phyloP scores from a whole-genome alignment of 1,140 invertebrate genomes.

The Limonius californicus region DNA sequence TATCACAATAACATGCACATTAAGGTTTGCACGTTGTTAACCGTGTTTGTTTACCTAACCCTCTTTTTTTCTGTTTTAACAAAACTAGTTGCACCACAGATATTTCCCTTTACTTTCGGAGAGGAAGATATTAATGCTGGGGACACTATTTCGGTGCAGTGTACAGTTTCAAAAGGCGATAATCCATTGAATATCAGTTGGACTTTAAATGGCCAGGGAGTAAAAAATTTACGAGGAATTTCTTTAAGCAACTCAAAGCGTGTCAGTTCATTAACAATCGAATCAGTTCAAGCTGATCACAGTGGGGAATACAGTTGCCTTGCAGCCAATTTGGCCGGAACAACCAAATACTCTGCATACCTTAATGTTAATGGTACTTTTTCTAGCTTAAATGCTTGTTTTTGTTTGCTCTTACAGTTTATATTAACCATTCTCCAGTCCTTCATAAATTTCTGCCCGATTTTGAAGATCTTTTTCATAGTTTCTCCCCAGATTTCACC shows the following conservation, averaged over 20 bases:
- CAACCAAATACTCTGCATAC: constrained; percentile 48
- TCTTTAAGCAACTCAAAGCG: constrained; percentile 63
- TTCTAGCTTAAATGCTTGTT: background rate
- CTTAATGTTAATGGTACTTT: constrained; percentile 57
- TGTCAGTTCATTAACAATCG: constrained; percentile 67
- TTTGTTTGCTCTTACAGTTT: constrained; percentile 8
- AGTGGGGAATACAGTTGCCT: constrained; percentile 71
- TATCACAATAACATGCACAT: background rate
- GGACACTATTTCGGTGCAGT: constrained; percentile 56
- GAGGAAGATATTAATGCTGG: constrained; percentile 63
- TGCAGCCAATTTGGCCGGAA: constrained; percentile 62
- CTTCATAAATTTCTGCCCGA: background rate
- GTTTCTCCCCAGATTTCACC: constrained; percentile 25
- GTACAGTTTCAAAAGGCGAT: constrained; percentile 66
- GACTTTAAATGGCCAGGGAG: constrained; percentile 46
- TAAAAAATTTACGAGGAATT: constrained; percentile 53
- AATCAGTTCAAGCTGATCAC: constrained; percentile 63
- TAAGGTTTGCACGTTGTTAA: background rate
- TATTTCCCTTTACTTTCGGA: constrained; percentile 62
- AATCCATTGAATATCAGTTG: constrained; percentile 61
- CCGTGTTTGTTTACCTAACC: background rate
- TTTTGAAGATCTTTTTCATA: constrained; percentile 8
- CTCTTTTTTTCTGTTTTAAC: constrained; percentile 10
- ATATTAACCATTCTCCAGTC: background rate
- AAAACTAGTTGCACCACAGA: constrained; percentile 60